Conservation (phyloP, 1,140 invertebrate species). For the Pygmarrhopalites habei region DNA sequence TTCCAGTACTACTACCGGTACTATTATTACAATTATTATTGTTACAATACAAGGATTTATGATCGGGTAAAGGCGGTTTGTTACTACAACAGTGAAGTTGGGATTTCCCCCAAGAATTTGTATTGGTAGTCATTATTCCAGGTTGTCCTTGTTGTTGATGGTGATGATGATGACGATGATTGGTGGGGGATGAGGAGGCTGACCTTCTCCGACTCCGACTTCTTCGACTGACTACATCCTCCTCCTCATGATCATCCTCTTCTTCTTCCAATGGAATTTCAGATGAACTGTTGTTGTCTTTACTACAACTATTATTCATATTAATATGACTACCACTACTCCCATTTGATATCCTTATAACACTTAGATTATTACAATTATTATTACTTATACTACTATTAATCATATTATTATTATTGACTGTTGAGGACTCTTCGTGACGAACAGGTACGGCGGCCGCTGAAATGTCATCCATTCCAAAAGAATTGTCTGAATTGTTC, state of each 20-base stretch:
- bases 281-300: background rate
- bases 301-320: background rate
- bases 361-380: background rate
- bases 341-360: too few relatives aligned
- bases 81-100: background rate
- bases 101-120: background rate
- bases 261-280: background rate
- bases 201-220: background rate
- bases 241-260: background rate
- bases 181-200: background rate
- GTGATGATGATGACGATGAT: background rate
- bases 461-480: too few relatives aligned
- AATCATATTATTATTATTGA: constrained; percentile 11
- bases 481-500: background rate
- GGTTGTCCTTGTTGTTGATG: too few relatives aligned
- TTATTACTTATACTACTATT: background rate
- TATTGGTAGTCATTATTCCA: background rate
- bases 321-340: background rate
- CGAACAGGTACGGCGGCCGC: constrained; percentile 9
- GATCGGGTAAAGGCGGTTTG: constrained; percentile 1
- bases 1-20: background rate
- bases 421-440: constrained; percentile 7
- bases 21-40: background rate
- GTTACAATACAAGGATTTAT: background rate
- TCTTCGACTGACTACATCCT: background rate